Percentiles rank a stretch among this genome's conserved stretches.
Conservation (phyloP, 2,888 invertebrate species). For the Callyntrura sp. region DNA sequence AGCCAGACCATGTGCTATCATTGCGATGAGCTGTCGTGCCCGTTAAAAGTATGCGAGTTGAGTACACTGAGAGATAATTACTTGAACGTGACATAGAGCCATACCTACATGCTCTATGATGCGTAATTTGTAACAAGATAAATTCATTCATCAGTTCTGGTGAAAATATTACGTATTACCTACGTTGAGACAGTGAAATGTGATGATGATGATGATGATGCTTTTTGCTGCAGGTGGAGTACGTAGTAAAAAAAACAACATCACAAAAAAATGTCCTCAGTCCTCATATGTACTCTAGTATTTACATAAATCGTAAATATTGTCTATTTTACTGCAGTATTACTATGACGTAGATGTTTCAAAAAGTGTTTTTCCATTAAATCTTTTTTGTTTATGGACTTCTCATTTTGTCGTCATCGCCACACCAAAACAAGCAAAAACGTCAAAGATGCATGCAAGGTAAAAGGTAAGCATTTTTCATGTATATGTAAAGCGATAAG, state of each 20-base stretch:
- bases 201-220: no score
- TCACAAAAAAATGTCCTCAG: background rate
- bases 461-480: background rate
- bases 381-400: background rate
- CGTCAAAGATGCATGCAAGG: background rate
- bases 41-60: background rate
- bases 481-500: background rate
- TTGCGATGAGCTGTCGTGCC: background rate
- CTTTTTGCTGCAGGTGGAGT: background rate
- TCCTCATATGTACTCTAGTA: background rate
- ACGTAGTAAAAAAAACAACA: background rate
- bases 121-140: background rate
- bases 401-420: no score
- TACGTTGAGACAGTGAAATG: background rate
- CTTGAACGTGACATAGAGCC: background rate
- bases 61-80: slow-evolving; percentile 5
- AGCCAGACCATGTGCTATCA: no score
- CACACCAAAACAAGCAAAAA: slow-evolving; percentile 3
- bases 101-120: background rate
- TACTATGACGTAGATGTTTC: background rate
- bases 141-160: background rate
- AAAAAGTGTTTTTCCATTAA: background rate
- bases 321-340: no score
- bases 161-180: background rate
- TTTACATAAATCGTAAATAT: background rate